Percentiles rank a stretch among this genome's conserved stretches.
Conservation (phyloP, 37 sponge, comb jelly and placozoan genomes). For the Lycopodina hypogea region DNA sequence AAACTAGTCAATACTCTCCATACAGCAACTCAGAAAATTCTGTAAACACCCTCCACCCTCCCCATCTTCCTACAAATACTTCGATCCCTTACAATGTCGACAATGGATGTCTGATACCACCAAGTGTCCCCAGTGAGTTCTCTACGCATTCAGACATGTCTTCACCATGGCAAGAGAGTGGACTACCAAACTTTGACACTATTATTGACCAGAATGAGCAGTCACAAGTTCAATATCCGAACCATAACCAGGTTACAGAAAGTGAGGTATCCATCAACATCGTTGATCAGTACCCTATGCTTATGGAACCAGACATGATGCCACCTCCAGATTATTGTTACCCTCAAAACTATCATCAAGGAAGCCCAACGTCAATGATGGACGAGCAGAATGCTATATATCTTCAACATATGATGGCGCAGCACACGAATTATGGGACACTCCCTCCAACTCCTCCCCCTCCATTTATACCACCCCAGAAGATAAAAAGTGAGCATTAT, state of each 20-base stretch:
- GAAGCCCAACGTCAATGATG: background rate
- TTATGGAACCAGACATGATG: no score
- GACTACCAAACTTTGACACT: background rate
- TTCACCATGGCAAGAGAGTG: background rate
- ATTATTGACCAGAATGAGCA: background rate
- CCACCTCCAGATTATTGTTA: no score
- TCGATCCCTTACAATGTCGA: background rate
- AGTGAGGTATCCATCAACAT: conserved; percentile 15
- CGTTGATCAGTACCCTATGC: background rate
- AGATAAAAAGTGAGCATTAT: background rate
- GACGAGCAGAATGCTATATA: background rate
- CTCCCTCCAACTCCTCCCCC: background rate
- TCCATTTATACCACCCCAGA: background rate
- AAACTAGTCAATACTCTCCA: background rate
- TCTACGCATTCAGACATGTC: background rate
- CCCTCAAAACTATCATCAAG: background rate
- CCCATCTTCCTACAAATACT: background rate
- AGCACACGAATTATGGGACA: no score
- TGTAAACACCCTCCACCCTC: background rate
- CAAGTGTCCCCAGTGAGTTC: background rate
- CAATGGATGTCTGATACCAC: background rate
- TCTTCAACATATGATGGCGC: background rate
- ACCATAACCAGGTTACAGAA: background rate
- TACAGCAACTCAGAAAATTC: background rate
- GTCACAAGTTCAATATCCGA: background rate